Evolutionary conservation across 1,140 invertebrate species (phyloP).

Genomic region (Phocides pigmalion): DNA sequence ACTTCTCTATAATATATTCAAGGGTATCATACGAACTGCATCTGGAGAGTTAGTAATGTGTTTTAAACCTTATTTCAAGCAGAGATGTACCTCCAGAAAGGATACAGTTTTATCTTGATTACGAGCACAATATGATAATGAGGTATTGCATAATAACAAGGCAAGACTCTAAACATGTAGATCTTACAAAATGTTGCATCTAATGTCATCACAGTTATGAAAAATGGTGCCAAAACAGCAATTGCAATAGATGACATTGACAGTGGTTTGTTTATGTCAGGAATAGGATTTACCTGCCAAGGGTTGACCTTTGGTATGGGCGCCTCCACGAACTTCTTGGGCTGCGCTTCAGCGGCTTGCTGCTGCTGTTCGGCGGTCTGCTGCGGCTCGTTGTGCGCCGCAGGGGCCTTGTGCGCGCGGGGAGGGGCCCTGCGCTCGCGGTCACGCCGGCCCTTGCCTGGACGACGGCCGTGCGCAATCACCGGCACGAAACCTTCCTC

Average conservation of each 20-base stretch:
- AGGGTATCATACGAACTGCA: no score
- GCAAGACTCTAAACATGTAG: no score
- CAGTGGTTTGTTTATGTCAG: constrained; percentile 41
- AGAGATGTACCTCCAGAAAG: no score
- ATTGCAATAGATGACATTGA: constrained; percentile 14
- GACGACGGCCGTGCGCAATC: constrained; percentile 69
- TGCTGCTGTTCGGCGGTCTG: constrained; percentile 56
- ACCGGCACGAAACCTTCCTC: constrained; percentile 82
- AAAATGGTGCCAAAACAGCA: constrained; percentile 20
- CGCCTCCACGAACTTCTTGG: constrained; percentile 85
- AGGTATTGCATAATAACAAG: no score
- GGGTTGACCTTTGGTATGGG: constrained; percentile 86
- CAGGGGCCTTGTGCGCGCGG: constrained; percentile 60
- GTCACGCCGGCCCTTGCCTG: constrained; percentile 65
- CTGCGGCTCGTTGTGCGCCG: constrained; percentile 54
- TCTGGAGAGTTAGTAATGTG: no score
- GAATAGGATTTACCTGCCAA: constrained; percentile 80
- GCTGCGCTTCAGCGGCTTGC: constrained; percentile 59
- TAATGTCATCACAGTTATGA: constrained; percentile 12
- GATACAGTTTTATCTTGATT: no score
- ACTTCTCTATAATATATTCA: no score
- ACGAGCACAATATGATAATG: no score
- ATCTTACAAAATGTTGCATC: constrained; percentile 15
- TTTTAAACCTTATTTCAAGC: no score
- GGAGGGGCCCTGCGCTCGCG: constrained; percentile 67